Evolutionary conservation across 2,113 vertebrate species (phyloP), one percentile per base, ranked within the genome.

Genomic region (Trinectes maculatus): DNA sequence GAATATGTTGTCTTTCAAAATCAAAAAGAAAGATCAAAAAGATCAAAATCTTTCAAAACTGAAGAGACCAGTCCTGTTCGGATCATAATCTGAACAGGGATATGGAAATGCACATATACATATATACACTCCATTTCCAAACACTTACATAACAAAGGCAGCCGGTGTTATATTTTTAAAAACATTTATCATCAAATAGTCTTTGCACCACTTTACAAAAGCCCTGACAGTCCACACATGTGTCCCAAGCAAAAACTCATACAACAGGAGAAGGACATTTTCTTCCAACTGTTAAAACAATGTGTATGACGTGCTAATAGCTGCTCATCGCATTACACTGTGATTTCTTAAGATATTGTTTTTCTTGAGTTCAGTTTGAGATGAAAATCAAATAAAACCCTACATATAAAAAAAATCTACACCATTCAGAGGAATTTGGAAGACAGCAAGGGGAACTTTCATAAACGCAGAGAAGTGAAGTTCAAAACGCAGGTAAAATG

Each of bases 151-250:
- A 75, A 68, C 13, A 10, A 76, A 55, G 36, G 31, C 25, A 66
- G 13, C 3, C 51, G 28, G 15, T 47, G 3, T 1, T 52, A n/a
- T 72, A 25, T 68, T 77, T 82, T 59, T 16, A 65, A 71, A 85
- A 54, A 64, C 10, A 68, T 87, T 87, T 82, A 83, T 79, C 89
- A 83, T 84, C 66, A 89, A 89, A 85, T 82, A 72, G 68, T 73
- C 29, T 67, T 46, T 74, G 53, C 48, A 80, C 34, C 33, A 53
- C 74, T 42, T 57, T 61, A 85, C 37, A 11, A 85, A 85, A 83
- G 51, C 33, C 73, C 55, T 52, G 52, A 78, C 82, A 85, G 60
- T 61, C 25, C 60, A 76, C 61, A 81, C 57, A 77, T 43, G 65
- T 6, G 13, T 68, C 31, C 47, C 53, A 79, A 77, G 73, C 53